These are phyloP conservation scores for Onychomys leucogaster DNA, from an alignment of 2,797 vertebrate species.

Conservation along the genomic window DNA sequence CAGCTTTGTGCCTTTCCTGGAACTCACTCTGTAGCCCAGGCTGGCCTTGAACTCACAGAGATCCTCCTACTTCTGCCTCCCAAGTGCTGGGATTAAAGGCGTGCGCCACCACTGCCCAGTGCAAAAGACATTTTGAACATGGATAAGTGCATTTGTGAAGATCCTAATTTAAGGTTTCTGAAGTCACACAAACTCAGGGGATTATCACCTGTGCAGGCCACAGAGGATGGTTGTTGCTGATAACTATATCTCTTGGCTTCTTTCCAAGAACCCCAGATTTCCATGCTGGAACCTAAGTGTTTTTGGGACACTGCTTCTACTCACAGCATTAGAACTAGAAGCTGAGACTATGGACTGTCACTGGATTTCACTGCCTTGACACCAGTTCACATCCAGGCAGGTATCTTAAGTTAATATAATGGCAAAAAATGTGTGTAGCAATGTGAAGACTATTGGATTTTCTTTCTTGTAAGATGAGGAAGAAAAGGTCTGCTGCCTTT, in stretches of 20 bases:
- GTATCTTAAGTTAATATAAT: background rate
- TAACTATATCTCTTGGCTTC: background rate
- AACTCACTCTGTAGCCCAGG: no score
- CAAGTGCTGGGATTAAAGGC: no score
- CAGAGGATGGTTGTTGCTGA: background rate
- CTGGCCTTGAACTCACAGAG: no score
- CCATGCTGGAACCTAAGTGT: background rate
- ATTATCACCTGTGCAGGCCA: background rate
- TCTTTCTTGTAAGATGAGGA: background rate
- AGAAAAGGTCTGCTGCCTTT: background rate
- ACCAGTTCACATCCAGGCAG: background rate
- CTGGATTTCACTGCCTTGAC: background rate
- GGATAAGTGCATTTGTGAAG: background rate
- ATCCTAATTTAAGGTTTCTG: background rate
- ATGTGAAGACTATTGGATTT: background rate
- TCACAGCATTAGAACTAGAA: background rate
- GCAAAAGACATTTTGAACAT: constrained; percentile 29
- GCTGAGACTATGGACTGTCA: background rate
- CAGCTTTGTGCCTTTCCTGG: no score
- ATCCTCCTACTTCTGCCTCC: no score
- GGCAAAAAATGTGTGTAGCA: constrained; percentile 4
- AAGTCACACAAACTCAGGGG: background rate
- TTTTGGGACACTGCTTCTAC: background rate
- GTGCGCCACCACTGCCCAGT: no score
- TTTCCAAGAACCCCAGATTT: background rate